phyloP scores from a whole-genome alignment of 92 coral and sea anemone genomes.

The Actinostola sp. region DNA sequence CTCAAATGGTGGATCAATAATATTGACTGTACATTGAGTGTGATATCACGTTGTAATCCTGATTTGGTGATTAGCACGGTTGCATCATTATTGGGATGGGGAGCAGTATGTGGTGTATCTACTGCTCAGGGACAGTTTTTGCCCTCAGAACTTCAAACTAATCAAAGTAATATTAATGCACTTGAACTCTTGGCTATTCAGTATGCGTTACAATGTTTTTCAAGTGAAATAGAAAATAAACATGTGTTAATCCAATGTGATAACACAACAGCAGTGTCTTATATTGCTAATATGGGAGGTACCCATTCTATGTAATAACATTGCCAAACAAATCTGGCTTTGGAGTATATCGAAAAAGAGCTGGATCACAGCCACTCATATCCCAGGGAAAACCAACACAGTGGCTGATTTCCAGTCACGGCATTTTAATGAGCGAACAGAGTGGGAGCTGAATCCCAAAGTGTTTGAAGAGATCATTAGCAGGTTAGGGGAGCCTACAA shows the following conservation, averaged over 20 bases:
- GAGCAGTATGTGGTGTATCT: slow-evolving; percentile 36
- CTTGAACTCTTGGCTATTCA: slow-evolving; percentile 50
- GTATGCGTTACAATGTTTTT: slow-evolving; percentile 45
- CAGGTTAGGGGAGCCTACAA: slow-evolving; percentile 11
- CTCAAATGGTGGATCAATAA: slow-evolving; percentile 23
- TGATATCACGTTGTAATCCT: slow-evolving; percentile 46
- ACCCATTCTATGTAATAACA: slow-evolving; percentile 51
- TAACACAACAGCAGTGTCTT: slow-evolving; percentile 46
- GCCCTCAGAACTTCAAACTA: slow-evolving; percentile 32
- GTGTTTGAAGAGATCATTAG: slow-evolving; percentile 22
- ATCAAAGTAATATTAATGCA: slow-evolving; percentile 44
- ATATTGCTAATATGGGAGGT: slow-evolving; percentile 51
- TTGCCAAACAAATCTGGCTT: slow-evolving; percentile 42
- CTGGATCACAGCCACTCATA: slow-evolving; percentile 59
- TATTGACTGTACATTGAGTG: slow-evolving; percentile 26
- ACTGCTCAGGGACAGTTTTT: slow-evolving; percentile 47
- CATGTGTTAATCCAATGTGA: slow-evolving; percentile 52
- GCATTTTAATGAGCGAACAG: slow-evolving; percentile 39
- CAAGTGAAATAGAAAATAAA: slow-evolving; percentile 23
- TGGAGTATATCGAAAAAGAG: slow-evolving; percentile 28
- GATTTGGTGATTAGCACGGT: slow-evolving; percentile 29
- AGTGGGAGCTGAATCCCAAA: slow-evolving; percentile 31
- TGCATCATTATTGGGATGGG: slow-evolving; percentile 47
- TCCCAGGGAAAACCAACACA: slow-evolving; percentile 41
- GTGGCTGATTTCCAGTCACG: slow-evolving; percentile 44